Conservation (phyloP, 2,113 vertebrate species). For the Hypanus sabinus region DNA sequence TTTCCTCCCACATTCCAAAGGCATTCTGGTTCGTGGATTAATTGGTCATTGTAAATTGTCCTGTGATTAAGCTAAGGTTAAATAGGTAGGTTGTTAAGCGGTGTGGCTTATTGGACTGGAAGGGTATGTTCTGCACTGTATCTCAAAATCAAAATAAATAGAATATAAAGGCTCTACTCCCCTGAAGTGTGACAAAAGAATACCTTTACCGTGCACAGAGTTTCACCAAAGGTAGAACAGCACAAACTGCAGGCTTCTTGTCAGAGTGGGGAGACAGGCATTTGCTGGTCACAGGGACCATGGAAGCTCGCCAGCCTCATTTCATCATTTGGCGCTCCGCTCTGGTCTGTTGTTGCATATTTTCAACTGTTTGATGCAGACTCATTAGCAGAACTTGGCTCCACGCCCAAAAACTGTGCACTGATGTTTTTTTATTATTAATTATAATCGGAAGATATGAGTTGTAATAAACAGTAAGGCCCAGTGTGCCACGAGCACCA, state of each 20-base stretch:
- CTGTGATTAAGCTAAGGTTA: no score
- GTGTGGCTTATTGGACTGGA: no score
- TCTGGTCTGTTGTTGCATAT: neutral
- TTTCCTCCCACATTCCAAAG: no score
- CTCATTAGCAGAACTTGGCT: conserved; percentile 24
- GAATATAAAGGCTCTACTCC: no score
- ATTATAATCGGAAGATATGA: conserved; percentile 1
- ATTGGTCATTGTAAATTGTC: no score
- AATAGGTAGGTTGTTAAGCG: no score
- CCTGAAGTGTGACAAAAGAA: no score
- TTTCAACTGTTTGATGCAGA: neutral
- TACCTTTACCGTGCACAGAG: no score
- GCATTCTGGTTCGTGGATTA: no score
- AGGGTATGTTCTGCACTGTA: no score
- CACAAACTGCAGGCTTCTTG: neutral
- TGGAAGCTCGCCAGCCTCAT: neutral
- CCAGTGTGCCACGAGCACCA: neutral
- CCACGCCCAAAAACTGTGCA: neutral
- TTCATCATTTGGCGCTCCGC: neutral
- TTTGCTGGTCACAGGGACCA: neutral
- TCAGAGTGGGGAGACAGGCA: neutral
- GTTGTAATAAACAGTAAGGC: conserved; percentile 3
- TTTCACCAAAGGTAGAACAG: no score
- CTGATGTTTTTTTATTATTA: conserved; percentile 9
- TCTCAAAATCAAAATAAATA: no score